Percentiles rank a stretch among this genome's conserved stretches.
These are phyloP conservation scores for Eidolon helvum DNA, from an alignment of 2,113 vertebrate species.

Conservation along the genomic window DNA sequence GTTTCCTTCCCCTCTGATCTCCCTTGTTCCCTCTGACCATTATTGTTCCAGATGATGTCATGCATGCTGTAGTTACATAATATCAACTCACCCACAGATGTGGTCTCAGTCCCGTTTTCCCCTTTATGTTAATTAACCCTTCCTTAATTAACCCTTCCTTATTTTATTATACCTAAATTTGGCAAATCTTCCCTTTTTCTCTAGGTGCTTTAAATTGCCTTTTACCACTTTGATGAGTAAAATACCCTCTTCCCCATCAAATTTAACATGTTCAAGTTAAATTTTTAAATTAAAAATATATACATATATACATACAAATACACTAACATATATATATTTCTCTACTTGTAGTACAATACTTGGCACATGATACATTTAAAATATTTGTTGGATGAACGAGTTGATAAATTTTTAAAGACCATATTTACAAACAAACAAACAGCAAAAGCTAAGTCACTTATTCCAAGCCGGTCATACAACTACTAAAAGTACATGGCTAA, in stretches of 20 bases:
- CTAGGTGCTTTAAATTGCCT: background rate
- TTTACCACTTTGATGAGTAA: background rate
- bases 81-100: background rate
- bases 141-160: background rate
- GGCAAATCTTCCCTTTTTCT: background rate
- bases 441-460: background rate
- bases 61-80: background rate
- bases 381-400: background rate
- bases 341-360: background rate
- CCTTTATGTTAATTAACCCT: background rate
- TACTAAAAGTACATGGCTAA: background rate
- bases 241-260: background rate
- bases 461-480: background rate
- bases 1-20: background rate
- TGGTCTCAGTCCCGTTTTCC: accelerated
- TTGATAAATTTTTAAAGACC: background rate
- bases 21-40: background rate
- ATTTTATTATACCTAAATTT: background rate
- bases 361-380: background rate
- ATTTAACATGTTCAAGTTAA: background rate
- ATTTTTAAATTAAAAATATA: background rate
- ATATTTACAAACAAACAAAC: background rate
- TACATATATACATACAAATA: background rate
- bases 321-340: background rate
- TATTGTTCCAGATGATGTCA: background rate